phyloP scores from a whole-genome alignment of 2,888 invertebrate genomes.

The Cheilosia pagana region DNA sequence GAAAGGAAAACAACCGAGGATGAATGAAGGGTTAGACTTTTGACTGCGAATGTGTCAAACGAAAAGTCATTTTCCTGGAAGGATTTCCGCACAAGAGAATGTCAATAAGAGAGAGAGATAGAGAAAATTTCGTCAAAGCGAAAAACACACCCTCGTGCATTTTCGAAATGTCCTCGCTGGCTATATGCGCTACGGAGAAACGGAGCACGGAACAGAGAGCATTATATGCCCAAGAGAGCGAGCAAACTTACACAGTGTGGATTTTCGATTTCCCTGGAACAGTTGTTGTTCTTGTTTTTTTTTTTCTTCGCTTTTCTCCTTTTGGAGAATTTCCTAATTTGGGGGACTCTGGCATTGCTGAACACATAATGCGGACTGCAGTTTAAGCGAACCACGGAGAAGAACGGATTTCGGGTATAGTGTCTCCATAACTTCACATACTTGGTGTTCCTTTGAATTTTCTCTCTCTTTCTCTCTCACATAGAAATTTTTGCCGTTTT shows the following conservation, averaged over 20 bases:
- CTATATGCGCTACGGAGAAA: not conserved
- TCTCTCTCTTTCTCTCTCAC: slow-evolving; percentile 64
- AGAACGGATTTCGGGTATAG: slow-evolving; percentile 83
- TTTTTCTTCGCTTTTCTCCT: slow-evolving; percentile 10
- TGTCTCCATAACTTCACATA: slow-evolving; percentile 68
- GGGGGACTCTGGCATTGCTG: slow-evolving; percentile 79
- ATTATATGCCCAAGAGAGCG: not conserved
- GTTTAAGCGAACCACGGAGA: slow-evolving; percentile 84
- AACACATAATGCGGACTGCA: slow-evolving; percentile 82
- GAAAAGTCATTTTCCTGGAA: slow-evolving; percentile 60
- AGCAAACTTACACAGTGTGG: slow-evolving; percentile 3
- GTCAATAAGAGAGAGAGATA: slow-evolving; percentile 12
- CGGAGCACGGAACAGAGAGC: not conserved
- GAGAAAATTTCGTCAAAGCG: not conserved
- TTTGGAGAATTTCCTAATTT: slow-evolving; percentile 80
- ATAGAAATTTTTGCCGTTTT: slow-evolving; percentile 40
- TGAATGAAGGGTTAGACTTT: slow-evolving; percentile 50
- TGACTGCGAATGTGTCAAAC: slow-evolving; percentile 38
- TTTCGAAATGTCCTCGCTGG: slow-evolving; percentile 48
- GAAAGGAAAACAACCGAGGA: slow-evolving; percentile 40
- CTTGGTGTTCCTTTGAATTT: slow-evolving; percentile 65
- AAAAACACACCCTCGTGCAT: slow-evolving; percentile 68
- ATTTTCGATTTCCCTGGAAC: slow-evolving; percentile 49
- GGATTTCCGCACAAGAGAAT: slow-evolving; percentile 53
- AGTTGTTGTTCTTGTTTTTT: not conserved